A percentile compares a stretch with the other conserved stretches of the same genome.
Conservation (phyloP, 1,140 invertebrate genomes). For the Micrasema minimum region DNA sequence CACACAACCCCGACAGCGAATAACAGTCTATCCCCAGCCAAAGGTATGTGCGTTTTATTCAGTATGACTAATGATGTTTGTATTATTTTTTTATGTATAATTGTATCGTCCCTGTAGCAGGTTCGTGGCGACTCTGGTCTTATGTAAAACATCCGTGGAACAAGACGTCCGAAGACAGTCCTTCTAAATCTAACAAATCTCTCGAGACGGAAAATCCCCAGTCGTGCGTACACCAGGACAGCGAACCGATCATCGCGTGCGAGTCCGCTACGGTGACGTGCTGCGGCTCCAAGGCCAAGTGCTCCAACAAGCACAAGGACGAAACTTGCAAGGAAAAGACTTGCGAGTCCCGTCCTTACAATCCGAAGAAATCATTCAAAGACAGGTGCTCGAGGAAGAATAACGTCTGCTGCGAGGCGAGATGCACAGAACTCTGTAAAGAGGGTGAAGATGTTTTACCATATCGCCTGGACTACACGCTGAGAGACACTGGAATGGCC, state of each 20-base stretch:
- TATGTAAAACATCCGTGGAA: conserved; percentile 52
- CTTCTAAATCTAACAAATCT: conserved; percentile 7
- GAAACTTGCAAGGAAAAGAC: background rate
- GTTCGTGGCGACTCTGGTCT: conserved; percentile 51
- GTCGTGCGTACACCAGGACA: background rate
- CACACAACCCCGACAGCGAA: conserved; percentile 55
- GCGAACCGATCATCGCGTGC: background rate
- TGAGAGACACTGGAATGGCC: conserved; percentile 45
- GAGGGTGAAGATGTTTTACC: conserved; percentile 36
- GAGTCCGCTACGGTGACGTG: background rate
- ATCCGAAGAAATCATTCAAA: background rate
- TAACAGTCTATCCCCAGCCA: conserved; percentile 45
- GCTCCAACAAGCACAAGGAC: background rate
- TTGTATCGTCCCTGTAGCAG: conserved; percentile 16
- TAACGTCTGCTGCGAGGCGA: background rate
- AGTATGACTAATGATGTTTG: background rate
- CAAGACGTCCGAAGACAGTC: conserved; percentile 1
- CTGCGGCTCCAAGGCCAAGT: background rate
- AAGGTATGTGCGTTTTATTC: conserved; percentile 30
- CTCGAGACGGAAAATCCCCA: background rate
- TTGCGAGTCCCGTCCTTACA: too few relatives aligned
- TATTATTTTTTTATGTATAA: background rate
- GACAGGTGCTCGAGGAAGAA: background rate
- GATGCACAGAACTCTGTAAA: background rate
- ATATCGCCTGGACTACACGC: conserved; percentile 50